phyloP scores from a whole-genome alignment of 2,797 vertebrate genomes.

The Melanogrammus aeglefinus region DNA sequence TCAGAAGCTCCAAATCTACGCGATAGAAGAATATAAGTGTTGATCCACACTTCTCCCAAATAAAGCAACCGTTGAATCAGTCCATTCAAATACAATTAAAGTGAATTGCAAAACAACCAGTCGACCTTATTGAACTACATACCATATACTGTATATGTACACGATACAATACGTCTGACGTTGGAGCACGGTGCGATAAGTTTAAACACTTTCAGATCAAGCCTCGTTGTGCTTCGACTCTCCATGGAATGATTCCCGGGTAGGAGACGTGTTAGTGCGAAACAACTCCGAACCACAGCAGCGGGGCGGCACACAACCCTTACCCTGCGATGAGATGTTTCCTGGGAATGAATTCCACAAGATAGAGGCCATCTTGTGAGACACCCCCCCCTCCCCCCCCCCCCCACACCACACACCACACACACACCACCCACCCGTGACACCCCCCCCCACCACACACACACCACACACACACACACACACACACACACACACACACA shows the following conservation, averaged over 20 bases:
- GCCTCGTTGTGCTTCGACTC: not conserved
- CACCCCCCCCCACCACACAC: not conserved
- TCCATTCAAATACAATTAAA: not conserved
- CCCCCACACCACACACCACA: slow-evolving; percentile 47
- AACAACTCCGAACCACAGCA: not conserved
- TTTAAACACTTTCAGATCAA: slow-evolving; percentile 25
- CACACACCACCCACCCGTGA: too few species aligned
- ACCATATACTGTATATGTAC: not conserved
- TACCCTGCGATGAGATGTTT: slow-evolving; percentile 22
- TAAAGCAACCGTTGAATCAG: not conserved
- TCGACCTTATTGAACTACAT: not conserved
- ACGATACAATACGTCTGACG: not conserved
- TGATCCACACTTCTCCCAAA: too few species aligned
- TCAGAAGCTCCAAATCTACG: not conserved
- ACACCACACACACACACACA: slow-evolving; percentile 19
- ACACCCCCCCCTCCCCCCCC: slow-evolving; percentile 25
- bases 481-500: slow-evolving; percentile 23
- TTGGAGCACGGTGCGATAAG: slow-evolving; percentile 10
- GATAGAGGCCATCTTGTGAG: slow-evolving; percentile 91
- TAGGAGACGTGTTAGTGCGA: too few species aligned
- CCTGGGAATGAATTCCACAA: slow-evolving; percentile 74
- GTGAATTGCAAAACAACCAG: not conserved
- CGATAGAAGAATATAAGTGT: not conserved
- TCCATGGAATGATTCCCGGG: too few species aligned
- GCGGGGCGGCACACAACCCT: not conserved